phyloP scores from a whole-genome alignment of 2,888 invertebrate species.

The Stenoptilia bipunctidactyla region DNA sequence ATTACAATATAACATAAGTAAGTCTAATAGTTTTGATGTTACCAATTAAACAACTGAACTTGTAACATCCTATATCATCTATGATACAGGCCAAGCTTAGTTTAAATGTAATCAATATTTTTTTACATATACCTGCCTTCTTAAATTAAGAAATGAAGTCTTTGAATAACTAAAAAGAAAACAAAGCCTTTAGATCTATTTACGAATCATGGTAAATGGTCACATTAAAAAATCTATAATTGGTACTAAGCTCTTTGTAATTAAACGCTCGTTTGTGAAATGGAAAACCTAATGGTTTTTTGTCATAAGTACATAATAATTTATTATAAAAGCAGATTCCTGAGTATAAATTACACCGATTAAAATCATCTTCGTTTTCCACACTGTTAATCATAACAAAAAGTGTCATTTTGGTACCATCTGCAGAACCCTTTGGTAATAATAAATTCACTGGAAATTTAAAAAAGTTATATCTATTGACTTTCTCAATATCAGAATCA shows the following conservation, averaged over 20 bases:
- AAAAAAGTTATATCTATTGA: conserved; percentile 35
- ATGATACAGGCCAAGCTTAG: too few species aligned
- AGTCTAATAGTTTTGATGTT: too few species aligned
- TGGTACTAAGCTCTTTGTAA: conserved; percentile 25
- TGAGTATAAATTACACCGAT: conserved; percentile 15
- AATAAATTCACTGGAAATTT: conserved; percentile 48
- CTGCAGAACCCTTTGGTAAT: conserved; percentile 41
- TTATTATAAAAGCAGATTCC: conserved; percentile 20
- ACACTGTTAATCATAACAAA: conserved; percentile 42
- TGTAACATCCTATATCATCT: too few species aligned
- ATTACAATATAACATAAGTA: too few species aligned
- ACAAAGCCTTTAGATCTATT: too few species aligned
- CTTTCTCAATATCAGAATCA: conserved; percentile 19
- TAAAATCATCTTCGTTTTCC: conserved; percentile 20
- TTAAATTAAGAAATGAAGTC: too few species aligned
- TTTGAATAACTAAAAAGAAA: neutral
- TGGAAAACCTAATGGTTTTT: conserved; percentile 52
- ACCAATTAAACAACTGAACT: too few species aligned
- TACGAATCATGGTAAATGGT: conserved; percentile 37
- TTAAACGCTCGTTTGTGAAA: conserved; percentile 37
- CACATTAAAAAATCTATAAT: conserved; percentile 49
- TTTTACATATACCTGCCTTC: too few species aligned
- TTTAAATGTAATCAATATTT: too few species aligned
- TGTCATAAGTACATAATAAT: conserved; percentile 28
- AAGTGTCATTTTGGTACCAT: conserved; percentile 46